A percentile compares a stretch with the other conserved stretches of the same genome.
These are phyloP conservation scores for Cremastinae sp. DNA, from an alignment of 2,888 invertebrate genomes.

Conservation along the genomic window DNA sequence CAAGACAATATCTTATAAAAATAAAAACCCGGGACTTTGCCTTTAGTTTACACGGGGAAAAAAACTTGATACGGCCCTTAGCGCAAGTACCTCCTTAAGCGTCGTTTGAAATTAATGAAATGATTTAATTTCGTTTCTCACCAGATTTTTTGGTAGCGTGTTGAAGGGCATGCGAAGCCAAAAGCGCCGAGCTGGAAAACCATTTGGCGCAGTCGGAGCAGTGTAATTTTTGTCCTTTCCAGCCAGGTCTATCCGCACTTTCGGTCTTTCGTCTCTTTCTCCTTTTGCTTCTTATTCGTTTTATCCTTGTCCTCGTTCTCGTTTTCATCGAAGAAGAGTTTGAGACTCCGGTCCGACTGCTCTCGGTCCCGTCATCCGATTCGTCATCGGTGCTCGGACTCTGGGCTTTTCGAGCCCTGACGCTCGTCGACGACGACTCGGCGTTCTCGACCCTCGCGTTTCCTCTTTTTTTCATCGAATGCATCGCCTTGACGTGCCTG, in stretches of 20 bases:
- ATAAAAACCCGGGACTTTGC: no score
- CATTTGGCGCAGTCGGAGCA: conserved; percentile 75
- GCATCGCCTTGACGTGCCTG: conserved; percentile 74
- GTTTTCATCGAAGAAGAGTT: conserved; percentile 16
- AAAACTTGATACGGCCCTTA: no score
- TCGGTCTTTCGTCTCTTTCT: conserved; percentile 45
- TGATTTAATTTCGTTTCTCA: conserved; percentile 58
- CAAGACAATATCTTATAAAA: no score
- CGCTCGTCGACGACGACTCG: neutral
- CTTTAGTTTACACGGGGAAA: no score
- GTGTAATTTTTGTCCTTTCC: conserved; percentile 71
- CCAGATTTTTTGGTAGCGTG: conserved; percentile 77
- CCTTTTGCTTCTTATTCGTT: conserved; percentile 18
- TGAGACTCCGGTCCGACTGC: neutral
- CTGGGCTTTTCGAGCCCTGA: no score
- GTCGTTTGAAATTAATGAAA: no score
- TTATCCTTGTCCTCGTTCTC: conserved; percentile 11
- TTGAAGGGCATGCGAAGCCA: conserved; percentile 73
- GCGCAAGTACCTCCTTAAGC: no score
- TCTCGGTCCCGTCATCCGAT: conserved; percentile 29
- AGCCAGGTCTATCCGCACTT: conserved; percentile 58
- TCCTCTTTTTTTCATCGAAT: conserved; percentile 64
- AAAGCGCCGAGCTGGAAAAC: conserved; percentile 72
- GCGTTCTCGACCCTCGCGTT: neutral
- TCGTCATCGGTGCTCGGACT: conserved; percentile 35